Evolutionary conservation across 2,113 vertebrate genomes (phyloP).

Genomic region (Trematocara unimaculatum): DNA sequence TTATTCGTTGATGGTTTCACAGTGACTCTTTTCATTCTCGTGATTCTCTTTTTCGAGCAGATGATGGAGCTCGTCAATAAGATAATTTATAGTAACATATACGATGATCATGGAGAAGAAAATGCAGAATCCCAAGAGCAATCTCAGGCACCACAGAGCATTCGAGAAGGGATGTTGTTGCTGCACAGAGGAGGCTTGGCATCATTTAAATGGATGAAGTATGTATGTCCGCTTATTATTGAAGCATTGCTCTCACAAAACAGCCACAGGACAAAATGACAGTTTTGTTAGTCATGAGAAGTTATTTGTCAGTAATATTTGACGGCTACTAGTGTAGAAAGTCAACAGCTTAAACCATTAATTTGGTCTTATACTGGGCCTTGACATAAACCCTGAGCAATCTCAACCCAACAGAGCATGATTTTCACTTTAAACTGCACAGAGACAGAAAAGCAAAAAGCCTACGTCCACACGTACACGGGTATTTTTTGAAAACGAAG

Average conservation of each 20-base stretch:
- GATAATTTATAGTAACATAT: slow-evolving; percentile 73
- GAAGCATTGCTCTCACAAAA: background rate
- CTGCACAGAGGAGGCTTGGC: slow-evolving; percentile 61
- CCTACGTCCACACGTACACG: too few relatives aligned
- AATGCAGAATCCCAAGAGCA: background rate
- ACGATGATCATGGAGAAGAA: background rate
- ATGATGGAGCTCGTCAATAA: slow-evolving; percentile 75
- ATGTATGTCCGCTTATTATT: slow-evolving; percentile 2
- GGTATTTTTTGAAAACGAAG: too few relatives aligned
- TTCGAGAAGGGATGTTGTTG: slow-evolving; percentile 70
- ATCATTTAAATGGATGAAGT: slow-evolving; percentile 75
- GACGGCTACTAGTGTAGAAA: fast-evolving
- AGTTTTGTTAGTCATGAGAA: background rate
- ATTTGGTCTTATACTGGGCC: background rate
- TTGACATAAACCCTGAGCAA: background rate
- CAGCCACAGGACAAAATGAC: background rate
- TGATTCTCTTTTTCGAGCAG: slow-evolving; percentile 24
- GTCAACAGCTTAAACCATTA: background rate
- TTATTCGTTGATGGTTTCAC: background rate
- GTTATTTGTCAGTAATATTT: background rate
- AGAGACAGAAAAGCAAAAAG: background rate
- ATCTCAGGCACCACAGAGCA: background rate
- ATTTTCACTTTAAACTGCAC: background rate
- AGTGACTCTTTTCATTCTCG: background rate
- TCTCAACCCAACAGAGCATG: fast-evolving